Conservation (phyloP, 2,888 invertebrate species). For the Protonemura montana region DNA sequence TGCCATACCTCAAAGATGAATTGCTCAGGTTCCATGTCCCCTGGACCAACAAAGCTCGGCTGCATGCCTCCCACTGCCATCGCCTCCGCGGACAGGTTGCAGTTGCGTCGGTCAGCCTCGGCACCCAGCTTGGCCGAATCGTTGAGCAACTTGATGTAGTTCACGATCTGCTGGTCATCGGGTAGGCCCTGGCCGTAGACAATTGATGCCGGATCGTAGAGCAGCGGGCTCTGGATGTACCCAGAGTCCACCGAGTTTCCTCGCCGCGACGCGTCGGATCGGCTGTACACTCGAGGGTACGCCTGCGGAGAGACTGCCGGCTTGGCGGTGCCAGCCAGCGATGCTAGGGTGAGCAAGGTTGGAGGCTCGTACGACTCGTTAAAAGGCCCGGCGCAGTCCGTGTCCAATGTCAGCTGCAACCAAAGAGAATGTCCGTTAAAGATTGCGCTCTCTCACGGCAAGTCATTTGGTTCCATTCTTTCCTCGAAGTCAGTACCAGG, state of each 20-base stretch:
- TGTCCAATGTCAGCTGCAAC: conserved; percentile 9
- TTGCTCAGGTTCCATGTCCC: neutral
- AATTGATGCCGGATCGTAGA: neutral
- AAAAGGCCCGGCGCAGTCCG: neutral
- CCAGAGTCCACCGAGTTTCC: conserved; percentile 16
- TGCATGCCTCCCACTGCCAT: neutral
- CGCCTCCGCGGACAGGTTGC: neutral
- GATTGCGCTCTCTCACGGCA: too few relatives aligned
- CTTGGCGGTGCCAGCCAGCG: neutral
- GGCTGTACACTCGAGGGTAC: neutral
- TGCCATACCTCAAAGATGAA: neutral
- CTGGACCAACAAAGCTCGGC: neutral
- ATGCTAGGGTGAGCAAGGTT: conserved; percentile 9
- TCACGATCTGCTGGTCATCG: conserved; percentile 49
- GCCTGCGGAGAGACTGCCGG: neutral
- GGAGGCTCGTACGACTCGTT: conserved; percentile 8
- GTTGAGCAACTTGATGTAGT: conserved; percentile 49
- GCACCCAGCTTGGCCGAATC: neutral
- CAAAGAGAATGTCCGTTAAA: too few relatives aligned
- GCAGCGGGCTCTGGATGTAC: conserved; percentile 12
- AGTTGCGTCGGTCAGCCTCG: neutral
- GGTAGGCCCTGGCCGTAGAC: conserved; percentile 50
- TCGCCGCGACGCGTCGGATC: neutral
- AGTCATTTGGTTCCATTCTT: too few relatives aligned
- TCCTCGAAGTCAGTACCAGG: neutral